phyloP scores from a whole-genome alignment of 2,797 vertebrate species.

The Bradypodion ventrale region DNA sequence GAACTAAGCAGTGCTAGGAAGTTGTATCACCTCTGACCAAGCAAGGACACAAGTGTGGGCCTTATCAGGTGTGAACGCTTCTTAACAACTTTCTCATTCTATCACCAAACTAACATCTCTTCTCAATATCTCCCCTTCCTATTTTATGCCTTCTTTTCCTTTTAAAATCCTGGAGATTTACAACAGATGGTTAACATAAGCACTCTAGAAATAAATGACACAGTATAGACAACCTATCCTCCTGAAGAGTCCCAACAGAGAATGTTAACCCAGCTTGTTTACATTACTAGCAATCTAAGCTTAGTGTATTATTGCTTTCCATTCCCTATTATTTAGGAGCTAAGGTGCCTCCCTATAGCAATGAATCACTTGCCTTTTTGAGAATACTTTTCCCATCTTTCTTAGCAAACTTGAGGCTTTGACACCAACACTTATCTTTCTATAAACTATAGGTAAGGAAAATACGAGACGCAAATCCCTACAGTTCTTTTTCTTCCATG shows the following conservation, averaged over 20 bases:
- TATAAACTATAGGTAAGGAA: not conserved
- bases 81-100: not conserved
- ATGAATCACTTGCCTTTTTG: not conserved
- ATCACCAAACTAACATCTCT: not conserved
- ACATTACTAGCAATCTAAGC: not conserved
- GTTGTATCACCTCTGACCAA: not conserved
- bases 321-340: not conserved
- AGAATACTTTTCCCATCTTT: not conserved
- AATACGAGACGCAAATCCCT: not conserved
- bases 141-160: not conserved
- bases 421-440: not conserved
- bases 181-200: not conserved
- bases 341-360: not conserved
- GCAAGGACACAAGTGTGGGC: not conserved
- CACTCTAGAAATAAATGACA: not conserved
- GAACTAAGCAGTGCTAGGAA: not conserved
- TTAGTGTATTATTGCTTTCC: not conserved
- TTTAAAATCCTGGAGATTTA: not conserved
- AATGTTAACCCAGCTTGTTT: not conserved
- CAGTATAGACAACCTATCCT: not conserved
- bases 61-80: not conserved
- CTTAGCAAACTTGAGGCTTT: not conserved
- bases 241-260: not conserved
- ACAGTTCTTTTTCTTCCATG: too few relatives aligned
- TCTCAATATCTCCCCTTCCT: not conserved